A percentile compares a stretch with the other conserved stretches of the same genome.
These are phyloP conservation scores for Phallusia fumigata DNA, from an alignment of 23 tunicate species.

Conservation along the genomic window DNA sequence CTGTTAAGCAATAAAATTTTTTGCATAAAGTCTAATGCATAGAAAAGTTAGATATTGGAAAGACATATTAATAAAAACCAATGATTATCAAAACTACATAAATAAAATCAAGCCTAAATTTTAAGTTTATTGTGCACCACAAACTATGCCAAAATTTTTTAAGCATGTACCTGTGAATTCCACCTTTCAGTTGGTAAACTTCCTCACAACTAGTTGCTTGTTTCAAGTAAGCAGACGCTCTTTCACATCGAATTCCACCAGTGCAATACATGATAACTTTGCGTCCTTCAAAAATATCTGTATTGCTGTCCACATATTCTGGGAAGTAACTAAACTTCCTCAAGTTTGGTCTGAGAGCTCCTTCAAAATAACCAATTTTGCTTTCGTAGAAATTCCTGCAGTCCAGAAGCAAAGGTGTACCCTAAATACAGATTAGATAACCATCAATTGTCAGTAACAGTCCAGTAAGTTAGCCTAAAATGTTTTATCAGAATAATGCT, in stretches of 20 bases:
- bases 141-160: too few relatives aligned
- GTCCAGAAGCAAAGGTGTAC: slow-evolving; percentile 50
- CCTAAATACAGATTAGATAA: slow-evolving; percentile 11
- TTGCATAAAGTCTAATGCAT: too few relatives aligned
- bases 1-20: neutral
- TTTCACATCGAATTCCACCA: slow-evolving; percentile 87
- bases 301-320: slow-evolving; percentile 67
- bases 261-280: slow-evolving; percentile 75
- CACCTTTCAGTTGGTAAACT: slow-evolving; percentile 78
- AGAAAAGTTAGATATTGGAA: too few relatives aligned
- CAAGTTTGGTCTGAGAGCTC: slow-evolving; percentile 62
- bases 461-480: too few relatives aligned
- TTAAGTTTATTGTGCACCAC: too few relatives aligned
- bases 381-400: slow-evolving; percentile 80
- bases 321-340: slow-evolving; percentile 87
- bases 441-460: too few relatives aligned
- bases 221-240: slow-evolving; percentile 76
- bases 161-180: slow-evolving; percentile 75
- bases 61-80: too few relatives aligned
- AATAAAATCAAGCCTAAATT: too few relatives aligned
- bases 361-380: slow-evolving; percentile 78
- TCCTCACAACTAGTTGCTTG: slow-evolving; percentile 54
- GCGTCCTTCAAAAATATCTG: slow-evolving; percentile 39
- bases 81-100: too few relatives aligned
- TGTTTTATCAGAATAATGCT: too few relatives aligned